Conservation (phyloP, 2,113 vertebrate species). For the Pitta sordida region DNA sequence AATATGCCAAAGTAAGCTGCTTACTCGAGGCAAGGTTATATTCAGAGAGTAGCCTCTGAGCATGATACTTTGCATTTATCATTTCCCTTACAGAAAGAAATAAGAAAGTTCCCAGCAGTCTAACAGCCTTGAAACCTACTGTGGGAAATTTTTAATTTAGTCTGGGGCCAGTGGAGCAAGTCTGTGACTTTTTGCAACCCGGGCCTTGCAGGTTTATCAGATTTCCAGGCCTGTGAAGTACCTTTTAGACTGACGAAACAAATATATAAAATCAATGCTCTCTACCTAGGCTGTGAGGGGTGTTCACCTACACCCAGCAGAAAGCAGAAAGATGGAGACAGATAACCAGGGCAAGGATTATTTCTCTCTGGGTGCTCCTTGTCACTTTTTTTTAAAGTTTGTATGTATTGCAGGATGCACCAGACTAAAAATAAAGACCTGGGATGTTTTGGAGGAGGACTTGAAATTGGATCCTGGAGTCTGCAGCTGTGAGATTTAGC, state of each 20-base stretch:
- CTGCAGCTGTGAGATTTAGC: background rate
- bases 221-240: background rate
- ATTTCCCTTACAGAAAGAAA: background rate
- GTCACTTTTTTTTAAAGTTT: background rate
- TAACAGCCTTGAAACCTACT: background rate
- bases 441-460: background rate
- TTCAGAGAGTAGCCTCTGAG: background rate
- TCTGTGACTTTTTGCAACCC: background rate
- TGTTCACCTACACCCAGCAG: background rate
- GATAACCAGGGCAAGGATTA: background rate
- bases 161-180: background rate
- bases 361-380: background rate
- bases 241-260: background rate
- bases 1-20: background rate
- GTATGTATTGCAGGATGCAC: background rate
- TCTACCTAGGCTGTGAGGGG: background rate
- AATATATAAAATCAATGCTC: constrained; percentile 22
- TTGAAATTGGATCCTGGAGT: background rate
- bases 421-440: constrained; percentile 38
- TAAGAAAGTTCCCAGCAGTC: background rate
- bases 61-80: background rate
- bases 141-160: background rate
- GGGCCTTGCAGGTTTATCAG: background rate
- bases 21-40: background rate
- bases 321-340: background rate